A percentile compares a stretch with the other conserved stretches of the same genome.
Conservation (phyloP, 2,888 invertebrate genomes). For the Ctena decussata region DNA sequence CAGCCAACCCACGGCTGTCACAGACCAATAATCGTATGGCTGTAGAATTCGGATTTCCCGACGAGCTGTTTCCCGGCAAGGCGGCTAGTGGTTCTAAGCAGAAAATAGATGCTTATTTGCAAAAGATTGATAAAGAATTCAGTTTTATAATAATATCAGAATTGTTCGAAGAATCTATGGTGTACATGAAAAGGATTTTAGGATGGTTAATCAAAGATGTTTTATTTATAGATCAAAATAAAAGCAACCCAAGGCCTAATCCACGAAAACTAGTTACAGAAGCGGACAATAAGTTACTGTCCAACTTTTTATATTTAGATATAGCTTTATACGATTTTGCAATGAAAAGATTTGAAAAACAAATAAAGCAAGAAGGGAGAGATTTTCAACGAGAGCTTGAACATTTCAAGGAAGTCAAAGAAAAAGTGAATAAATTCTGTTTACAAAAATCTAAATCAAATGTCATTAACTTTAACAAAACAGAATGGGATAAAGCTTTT, state of each 20-base stretch:
- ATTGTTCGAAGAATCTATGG: constrained; percentile 70
- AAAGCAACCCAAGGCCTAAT: constrained; percentile 29
- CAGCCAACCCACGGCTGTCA: constrained; percentile 42
- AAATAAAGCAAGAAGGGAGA: constrained; percentile 29
- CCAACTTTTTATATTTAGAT: constrained; percentile 49
- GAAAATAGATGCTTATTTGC: constrained; percentile 35
- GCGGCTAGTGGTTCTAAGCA: constrained; percentile 33
- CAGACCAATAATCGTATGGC: constrained; percentile 69
- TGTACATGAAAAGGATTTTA: constrained; percentile 62
- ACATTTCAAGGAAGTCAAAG: constrained; percentile 29
- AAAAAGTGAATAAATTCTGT: constrained; percentile 40
- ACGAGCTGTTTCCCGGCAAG: constrained; percentile 45
- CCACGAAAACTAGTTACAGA: constrained; percentile 37
- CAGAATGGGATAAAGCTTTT: constrained; percentile 33
- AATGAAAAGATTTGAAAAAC: constrained; percentile 35
- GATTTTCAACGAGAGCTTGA: constrained; percentile 46
- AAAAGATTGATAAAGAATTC: constrained; percentile 59
- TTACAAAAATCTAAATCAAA: not conserved
- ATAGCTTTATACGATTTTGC: constrained; percentile 52
- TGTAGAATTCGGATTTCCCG: constrained; percentile 60
- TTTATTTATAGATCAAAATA: constrained; percentile 56
- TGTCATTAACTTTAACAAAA: constrained; percentile 18
- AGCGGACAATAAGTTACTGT: constrained; percentile 22
- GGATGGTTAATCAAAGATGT: constrained; percentile 65
- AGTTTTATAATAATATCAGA: constrained; percentile 68